Evolutionary conservation across 2,113 vertebrate genomes (phyloP).

Genomic region (Apistogramma diplotaenia): DNA sequence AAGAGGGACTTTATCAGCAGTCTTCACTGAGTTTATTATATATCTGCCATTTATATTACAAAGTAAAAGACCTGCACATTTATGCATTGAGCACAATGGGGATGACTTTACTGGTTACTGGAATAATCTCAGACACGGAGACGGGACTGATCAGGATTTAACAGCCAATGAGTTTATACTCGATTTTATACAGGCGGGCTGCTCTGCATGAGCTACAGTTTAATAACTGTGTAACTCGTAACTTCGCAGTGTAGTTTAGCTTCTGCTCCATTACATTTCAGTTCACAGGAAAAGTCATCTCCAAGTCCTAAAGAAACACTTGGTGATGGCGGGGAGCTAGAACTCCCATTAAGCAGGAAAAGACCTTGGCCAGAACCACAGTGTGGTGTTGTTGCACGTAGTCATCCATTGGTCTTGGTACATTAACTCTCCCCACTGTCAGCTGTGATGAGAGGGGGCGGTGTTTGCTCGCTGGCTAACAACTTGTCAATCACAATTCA

Average conservation of each 20-base stretch:
- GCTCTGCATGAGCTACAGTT: neutral
- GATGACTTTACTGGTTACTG: neutral
- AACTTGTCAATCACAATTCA: neutral
- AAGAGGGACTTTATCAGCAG: fast-evolving
- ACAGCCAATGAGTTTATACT: neutral
- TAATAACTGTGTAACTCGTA: neutral
- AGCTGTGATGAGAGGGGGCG: too few relatives aligned
- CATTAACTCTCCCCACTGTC: too few relatives aligned
- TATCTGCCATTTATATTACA: neutral
- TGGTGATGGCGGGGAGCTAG: neutral
- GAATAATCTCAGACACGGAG: neutral
- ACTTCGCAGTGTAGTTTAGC: too few relatives aligned
- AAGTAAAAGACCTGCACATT: neutral
- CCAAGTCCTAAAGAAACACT: neutral
- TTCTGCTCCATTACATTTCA: neutral
- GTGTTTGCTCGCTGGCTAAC: too few relatives aligned
- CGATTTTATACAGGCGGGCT: neutral
- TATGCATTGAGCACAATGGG: neutral
- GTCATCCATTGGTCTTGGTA: neutral
- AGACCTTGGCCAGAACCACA: neutral
- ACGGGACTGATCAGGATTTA: neutral
- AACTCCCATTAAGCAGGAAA: neutral
- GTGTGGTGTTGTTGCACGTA: neutral
- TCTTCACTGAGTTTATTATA: neutral
- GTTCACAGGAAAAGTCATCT: neutral